Evolutionary conservation across 2,797 vertebrate genomes (phyloP).

Genomic region (Dicrostonyx torquatus): DNA sequence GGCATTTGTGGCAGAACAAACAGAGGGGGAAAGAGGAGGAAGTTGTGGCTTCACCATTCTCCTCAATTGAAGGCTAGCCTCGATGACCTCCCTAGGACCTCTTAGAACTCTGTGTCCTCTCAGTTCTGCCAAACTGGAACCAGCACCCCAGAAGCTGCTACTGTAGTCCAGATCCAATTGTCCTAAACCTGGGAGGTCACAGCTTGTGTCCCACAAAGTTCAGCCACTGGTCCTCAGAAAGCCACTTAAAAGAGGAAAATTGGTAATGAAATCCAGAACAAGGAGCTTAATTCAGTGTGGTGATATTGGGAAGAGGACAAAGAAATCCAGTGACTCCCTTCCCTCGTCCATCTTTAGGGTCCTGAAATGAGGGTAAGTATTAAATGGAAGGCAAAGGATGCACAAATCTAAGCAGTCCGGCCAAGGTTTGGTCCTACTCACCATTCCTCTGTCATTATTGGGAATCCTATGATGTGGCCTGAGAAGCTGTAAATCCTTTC

Average conservation of each 20-base stretch:
- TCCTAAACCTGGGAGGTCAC: background rate
- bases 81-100: background rate
- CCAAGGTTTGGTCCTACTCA: background rate
- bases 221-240: background rate
- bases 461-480: background rate
- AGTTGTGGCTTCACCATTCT: background rate
- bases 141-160: background rate
- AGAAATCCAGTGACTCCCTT: background rate
- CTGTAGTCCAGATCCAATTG: background rate
- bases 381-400: background rate
- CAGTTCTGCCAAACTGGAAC: background rate
- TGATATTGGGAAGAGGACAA: background rate
- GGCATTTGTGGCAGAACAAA: background rate
- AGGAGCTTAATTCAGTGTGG: background rate
- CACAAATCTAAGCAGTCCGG: background rate
- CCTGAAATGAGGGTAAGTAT: background rate
- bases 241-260: background rate
- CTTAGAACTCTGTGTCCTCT: background rate
- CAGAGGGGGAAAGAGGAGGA: background rate
- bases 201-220: background rate
- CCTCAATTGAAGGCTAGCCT: background rate
- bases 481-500: background rate
- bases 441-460: background rate
- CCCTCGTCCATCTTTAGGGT: background rate
- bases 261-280: background rate